A percentile compares a stretch with the other conserved stretches of the same genome.
Conservation (phyloP, 2,888 invertebrate species). For the Chloromyia formosa region DNA sequence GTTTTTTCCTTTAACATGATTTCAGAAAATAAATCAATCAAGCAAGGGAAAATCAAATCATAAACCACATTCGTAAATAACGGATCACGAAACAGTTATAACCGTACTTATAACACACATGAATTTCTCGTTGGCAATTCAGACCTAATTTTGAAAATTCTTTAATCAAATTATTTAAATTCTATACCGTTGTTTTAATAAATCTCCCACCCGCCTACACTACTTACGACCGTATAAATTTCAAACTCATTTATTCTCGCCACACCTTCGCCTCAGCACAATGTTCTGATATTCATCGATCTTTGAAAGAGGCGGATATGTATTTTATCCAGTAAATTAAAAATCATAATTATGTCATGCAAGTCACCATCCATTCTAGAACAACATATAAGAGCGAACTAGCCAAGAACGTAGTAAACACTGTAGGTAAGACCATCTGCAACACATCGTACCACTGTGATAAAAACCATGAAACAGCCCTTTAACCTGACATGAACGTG, state of each 20-base stretch:
- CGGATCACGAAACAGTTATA: too few relatives aligned
- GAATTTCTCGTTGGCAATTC: not conserved
- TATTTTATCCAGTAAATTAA: slow-evolving; percentile 29
- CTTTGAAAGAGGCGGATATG: not conserved
- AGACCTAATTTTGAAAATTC: not conserved
- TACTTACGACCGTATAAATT: not conserved
- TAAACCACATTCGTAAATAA: too few relatives aligned
- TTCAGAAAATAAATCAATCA: too few relatives aligned
- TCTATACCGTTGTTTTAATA: slow-evolving; percentile 32
- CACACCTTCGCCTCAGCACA: slow-evolving; percentile 18
- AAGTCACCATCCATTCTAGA: slow-evolving; percentile 27
- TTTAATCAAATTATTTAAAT: slow-evolving; percentile 14
- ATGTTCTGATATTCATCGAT: not conserved
- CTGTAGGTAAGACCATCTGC: slow-evolving; percentile 1
- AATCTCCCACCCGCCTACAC: slow-evolving; percentile 18
- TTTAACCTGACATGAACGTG: slow-evolving; percentile 22
- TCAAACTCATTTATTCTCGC: slow-evolving; percentile 8
- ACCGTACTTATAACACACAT: too few relatives aligned
- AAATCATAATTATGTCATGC: slow-evolving; percentile 37
- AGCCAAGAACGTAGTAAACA: not conserved
- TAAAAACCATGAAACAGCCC: not conserved
- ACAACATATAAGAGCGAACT: too few relatives aligned
- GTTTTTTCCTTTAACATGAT: too few relatives aligned
- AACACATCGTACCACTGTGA: not conserved
- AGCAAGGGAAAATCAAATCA: too few relatives aligned